Percentiles rank a stretch among this genome's conserved stretches.
Evolutionary conservation across 2,113 vertebrate species (phyloP).

Genomic region (Otis tarda): DNA sequence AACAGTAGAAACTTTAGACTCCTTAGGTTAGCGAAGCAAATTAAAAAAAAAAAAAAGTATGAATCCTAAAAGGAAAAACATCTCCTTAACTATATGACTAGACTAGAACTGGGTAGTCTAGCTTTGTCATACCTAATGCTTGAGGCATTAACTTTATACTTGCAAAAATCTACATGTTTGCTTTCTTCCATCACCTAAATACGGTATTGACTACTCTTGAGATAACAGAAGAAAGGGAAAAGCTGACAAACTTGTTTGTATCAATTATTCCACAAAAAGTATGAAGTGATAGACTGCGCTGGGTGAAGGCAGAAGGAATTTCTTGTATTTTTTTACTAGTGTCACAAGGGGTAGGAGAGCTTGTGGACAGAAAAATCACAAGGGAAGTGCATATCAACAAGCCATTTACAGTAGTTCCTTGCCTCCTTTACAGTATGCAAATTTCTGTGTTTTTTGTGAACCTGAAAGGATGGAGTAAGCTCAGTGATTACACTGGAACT

Average conservation of each 20-base stretch:
- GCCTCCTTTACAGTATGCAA: background rate
- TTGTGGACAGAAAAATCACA: background rate
- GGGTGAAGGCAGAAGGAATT: background rate
- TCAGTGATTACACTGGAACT: background rate
- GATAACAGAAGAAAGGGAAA: background rate
- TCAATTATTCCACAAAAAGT: background rate
- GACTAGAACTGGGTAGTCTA: background rate
- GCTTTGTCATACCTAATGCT: background rate
- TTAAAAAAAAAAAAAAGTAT: background rate
- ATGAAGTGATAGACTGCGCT: background rate
- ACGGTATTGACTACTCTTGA: background rate
- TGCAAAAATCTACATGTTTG: rapidly evolving
- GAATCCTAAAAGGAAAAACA: background rate
- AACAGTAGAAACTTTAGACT: background rate
- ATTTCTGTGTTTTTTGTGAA: background rate
- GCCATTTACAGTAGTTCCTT: background rate
- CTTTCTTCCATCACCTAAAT: background rate
- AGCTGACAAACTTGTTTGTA: background rate
- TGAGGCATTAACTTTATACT: background rate
- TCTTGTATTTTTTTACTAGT: background rate
- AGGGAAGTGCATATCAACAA: background rate
- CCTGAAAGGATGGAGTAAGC: background rate
- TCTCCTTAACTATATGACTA: background rate
- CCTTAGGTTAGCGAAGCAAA: background rate
- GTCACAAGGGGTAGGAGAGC: background rate